Conservation (phyloP, 2,113 vertebrate species). For the Oreochromis tanganicae region DNA sequence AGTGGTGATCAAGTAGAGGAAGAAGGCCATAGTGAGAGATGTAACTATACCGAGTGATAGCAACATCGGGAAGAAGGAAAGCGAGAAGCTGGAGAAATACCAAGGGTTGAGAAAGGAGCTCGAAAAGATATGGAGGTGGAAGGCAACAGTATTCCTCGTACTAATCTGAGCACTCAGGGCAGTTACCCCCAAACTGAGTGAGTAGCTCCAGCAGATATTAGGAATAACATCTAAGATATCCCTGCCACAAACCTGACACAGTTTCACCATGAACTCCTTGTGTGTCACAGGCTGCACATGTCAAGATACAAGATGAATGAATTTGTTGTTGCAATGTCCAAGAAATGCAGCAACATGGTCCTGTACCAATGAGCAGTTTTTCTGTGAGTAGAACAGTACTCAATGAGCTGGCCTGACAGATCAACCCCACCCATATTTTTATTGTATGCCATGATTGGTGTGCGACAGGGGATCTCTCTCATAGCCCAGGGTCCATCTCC, state of each 20-base stretch:
- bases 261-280: background rate
- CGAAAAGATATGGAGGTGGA: background rate
- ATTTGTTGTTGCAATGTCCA: background rate
- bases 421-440: background rate
- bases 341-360: background rate
- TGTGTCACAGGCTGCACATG: background rate
- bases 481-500: background rate
- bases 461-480: background rate
- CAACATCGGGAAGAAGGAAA: background rate
- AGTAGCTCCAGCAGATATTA: background rate
- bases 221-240: background rate
- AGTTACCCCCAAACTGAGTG: background rate
- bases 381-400: background rate
- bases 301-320: background rate
- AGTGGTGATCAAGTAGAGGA: background rate
- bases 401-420: background rate
- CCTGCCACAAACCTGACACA: background rate
- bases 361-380: background rate
- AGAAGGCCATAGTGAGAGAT: background rate
- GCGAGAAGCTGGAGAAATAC: background rate
- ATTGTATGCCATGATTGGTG: background rate
- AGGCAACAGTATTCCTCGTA: background rate
- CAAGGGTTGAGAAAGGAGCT: background rate
- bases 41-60: background rate
- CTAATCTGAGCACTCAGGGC: background rate